phyloP scores from a whole-genome alignment of 2,797 vertebrate genomes.

The Pantherophis vulpinus region DNA sequence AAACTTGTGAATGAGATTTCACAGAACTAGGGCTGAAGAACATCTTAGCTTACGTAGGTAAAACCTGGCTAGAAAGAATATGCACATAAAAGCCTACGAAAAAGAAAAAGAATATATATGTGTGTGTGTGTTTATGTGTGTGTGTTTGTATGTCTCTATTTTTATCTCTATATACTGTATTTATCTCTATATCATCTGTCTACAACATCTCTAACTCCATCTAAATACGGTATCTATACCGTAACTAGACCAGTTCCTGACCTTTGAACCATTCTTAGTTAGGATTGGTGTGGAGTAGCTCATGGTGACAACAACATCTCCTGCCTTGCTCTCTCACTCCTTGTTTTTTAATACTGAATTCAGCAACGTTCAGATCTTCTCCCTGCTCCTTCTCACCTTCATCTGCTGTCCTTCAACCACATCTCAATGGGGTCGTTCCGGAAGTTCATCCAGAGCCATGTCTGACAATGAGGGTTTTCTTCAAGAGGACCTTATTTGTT shows the following conservation, averaged over 20 bases:
- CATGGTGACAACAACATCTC: not conserved
- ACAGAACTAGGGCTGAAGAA: too few relatives aligned
- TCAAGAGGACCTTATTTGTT: not conserved
- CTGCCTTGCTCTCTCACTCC: not conserved
- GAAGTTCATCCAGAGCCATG: not conserved
- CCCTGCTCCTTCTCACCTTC: not conserved
- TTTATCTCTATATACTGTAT: too few relatives aligned
- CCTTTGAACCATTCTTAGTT: not conserved
- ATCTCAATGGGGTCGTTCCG: not conserved
- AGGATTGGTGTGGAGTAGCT: not conserved
- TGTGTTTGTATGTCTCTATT: too few relatives aligned
- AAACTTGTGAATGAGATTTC: too few relatives aligned
- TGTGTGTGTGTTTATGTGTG: too few relatives aligned
- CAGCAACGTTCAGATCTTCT: not conserved
- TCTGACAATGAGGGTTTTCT: fast-evolving
- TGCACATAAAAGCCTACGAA: too few relatives aligned
- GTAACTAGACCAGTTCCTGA: not conserved
- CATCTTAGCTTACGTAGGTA: too few relatives aligned
- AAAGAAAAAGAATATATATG: too few relatives aligned
- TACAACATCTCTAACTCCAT: too few relatives aligned
- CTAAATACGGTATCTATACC: too few relatives aligned
- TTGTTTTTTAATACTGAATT: not conserved
- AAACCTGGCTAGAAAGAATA: too few relatives aligned
- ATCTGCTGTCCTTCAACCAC: not conserved
- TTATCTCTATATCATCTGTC: too few relatives aligned